A percentile compares a stretch with the other conserved stretches of the same genome.
Conservation (phyloP, 2,113 vertebrate species). For the Cavia porcellus region DNA sequence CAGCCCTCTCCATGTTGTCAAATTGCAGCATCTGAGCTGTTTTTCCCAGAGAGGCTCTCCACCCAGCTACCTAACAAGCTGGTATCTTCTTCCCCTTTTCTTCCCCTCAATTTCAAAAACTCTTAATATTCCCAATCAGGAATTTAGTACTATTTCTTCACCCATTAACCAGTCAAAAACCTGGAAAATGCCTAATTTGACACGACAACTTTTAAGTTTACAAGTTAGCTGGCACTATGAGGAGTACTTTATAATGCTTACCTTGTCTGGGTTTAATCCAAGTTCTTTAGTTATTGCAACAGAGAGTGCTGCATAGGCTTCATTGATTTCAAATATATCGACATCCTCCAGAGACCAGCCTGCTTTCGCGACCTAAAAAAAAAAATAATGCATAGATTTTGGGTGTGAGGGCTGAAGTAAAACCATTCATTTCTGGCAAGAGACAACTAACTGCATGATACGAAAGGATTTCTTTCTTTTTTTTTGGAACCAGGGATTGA, state of each 20-base stretch:
- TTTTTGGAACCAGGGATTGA: no score
- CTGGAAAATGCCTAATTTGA: neutral
- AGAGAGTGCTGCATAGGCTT: slow-evolving; percentile 95
- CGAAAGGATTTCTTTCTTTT: no score
- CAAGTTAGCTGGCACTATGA: neutral
- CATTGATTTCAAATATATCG: slow-evolving; percentile 97
- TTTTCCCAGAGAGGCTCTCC: no score
- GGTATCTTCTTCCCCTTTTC: no score
- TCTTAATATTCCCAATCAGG: neutral
- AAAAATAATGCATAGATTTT: fast-evolving
- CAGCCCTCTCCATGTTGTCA: no score
- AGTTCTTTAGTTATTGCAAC: slow-evolving; percentile 93
- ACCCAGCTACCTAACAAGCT: no score
- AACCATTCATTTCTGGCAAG: neutral
- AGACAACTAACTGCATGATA: neutral
- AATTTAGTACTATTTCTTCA: neutral
- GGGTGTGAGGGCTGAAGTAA: neutral
- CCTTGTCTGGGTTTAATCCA: slow-evolving; percentile 94
- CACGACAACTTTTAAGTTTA: neutral
- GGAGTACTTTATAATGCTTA: slow-evolving; percentile 67
- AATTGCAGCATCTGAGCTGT: no score
- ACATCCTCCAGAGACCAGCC: slow-evolving; percentile 95
- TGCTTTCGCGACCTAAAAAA: slow-evolving; percentile 93
- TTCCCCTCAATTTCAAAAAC: no score
- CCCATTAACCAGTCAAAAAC: neutral